phyloP scores from a whole-genome alignment of 2,888 invertebrate species.

The Melanostoma mellinum region DNA sequence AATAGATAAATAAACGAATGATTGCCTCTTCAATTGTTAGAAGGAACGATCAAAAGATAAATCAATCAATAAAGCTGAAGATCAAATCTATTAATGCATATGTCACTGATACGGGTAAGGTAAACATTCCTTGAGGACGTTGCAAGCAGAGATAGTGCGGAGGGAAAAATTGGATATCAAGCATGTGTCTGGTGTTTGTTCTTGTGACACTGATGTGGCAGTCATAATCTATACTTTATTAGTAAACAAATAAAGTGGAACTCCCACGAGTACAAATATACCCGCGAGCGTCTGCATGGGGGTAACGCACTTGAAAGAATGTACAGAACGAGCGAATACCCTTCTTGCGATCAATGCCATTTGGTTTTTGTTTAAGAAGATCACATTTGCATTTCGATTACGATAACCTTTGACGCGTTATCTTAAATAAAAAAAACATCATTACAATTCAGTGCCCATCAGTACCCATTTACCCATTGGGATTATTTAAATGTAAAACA shows the following conservation, averaged over 20 bases:
- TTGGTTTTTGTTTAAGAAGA: no score
- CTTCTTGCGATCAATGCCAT: no score
- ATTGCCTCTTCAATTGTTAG: constrained; percentile 56
- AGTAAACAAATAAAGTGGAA: constrained; percentile 34
- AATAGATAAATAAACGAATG: constrained; percentile 54
- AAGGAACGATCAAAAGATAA: constrained; percentile 58
- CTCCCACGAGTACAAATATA: neutral
- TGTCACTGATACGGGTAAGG: constrained; percentile 47
- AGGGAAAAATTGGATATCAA: constrained; percentile 18
- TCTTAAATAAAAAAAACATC: no score
- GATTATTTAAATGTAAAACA: no score
- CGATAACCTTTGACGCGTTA: no score
- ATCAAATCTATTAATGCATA: constrained; percentile 54
- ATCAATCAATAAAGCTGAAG: constrained; percentile 61
- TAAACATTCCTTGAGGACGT: neutral
- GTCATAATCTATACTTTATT: constrained; percentile 59
- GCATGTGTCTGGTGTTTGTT: constrained; percentile 59
- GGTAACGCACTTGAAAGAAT: no score
- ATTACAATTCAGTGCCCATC: no score
- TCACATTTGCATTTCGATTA: no score
- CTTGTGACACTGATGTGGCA: constrained; percentile 67
- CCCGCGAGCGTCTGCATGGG: no score
- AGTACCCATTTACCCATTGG: no score
- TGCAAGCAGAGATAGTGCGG: constrained; percentile 15
- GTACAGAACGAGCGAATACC: no score